phyloP scores from a whole-genome alignment of 2,113 vertebrate species.

The Mustela lutreola region DNA sequence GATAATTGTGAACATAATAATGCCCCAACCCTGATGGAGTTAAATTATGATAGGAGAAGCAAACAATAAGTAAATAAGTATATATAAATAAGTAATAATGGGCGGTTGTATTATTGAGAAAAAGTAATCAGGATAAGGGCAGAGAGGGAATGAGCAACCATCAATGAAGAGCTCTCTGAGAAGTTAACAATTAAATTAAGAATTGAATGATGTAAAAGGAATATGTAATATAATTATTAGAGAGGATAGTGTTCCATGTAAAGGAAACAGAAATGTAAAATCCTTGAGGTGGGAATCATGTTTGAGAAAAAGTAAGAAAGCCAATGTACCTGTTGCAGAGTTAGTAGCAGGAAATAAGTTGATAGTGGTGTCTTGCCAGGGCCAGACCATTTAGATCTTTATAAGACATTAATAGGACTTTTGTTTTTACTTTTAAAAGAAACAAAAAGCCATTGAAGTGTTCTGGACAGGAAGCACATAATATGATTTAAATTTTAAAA shows the following conservation, averaged over 20 bases:
- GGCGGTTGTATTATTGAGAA: neutral
- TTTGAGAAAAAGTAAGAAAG: neutral
- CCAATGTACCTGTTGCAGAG: neutral
- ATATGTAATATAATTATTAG: neutral
- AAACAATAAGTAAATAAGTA: slow-evolving; percentile 23
- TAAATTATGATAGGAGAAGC: neutral
- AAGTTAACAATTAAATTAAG: slow-evolving; percentile 27
- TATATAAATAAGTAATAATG: slow-evolving; percentile 38
- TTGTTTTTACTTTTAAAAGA: slow-evolving; percentile 27
- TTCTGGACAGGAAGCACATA: neutral
- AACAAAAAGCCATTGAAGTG: neutral
- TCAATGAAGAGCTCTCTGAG: slow-evolving; percentile 3
- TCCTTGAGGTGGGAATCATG: neutral
- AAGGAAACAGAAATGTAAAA: slow-evolving; percentile 34
- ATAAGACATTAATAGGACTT: neutral
- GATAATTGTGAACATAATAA: slow-evolving; percentile 27
- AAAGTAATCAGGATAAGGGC: neutral
- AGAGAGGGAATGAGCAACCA: neutral
- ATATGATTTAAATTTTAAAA: slow-evolving; percentile 47
- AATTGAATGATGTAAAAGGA: neutral
- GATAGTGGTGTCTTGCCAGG: neutral
- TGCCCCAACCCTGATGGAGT: neutral
- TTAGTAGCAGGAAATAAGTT: neutral
- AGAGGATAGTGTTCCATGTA: neutral
- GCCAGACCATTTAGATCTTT: slow-evolving; percentile 27